Conservation (phyloP, 2,888 invertebrate species). For the Trachelus stipa region DNA sequence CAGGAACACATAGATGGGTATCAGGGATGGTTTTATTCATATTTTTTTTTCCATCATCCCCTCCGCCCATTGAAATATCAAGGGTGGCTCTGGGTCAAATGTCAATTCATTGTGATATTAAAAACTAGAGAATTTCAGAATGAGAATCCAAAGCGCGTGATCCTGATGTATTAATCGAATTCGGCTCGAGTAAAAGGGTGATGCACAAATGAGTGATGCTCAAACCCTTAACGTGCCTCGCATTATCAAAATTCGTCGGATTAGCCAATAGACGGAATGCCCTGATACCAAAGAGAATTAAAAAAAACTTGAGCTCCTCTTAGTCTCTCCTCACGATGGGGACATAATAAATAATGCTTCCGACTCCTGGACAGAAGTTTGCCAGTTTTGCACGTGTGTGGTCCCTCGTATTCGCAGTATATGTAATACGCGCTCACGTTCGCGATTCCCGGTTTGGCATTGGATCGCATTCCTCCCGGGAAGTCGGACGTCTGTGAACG, state of each 20-base stretch:
- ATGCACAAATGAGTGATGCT: constrained; percentile 14
- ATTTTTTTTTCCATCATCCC: too few relatives aligned
- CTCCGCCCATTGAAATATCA: too few relatives aligned
- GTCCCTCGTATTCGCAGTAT: constrained; percentile 17
- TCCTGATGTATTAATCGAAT: constrained; percentile 23
- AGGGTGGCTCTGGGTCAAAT: too few relatives aligned
- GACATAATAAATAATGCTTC: constrained; percentile 13
- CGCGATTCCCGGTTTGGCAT: constrained; percentile 39
- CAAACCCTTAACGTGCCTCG: constrained; percentile 18
- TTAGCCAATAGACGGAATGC: constrained; percentile 13
- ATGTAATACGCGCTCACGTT: constrained; percentile 30
- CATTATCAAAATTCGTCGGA: constrained; percentile 26
- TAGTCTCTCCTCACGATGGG: too few relatives aligned
- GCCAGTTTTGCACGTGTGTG: constrained; percentile 26
- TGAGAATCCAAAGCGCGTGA: too few relatives aligned
- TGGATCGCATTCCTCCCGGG: constrained; percentile 40
- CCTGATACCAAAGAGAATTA: not conserved
- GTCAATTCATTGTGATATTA: too few relatives aligned
- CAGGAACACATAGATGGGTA: too few relatives aligned
- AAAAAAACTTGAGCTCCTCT: not conserved
- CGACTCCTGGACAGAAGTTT: constrained; percentile 4
- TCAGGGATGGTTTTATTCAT: too few relatives aligned
- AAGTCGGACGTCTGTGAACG: constrained; percentile 32
- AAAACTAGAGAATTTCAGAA: too few relatives aligned
- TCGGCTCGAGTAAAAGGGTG: not conserved